phyloP scores from a whole-genome alignment of 2,113 vertebrate species.

The Serinus canaria region DNA sequence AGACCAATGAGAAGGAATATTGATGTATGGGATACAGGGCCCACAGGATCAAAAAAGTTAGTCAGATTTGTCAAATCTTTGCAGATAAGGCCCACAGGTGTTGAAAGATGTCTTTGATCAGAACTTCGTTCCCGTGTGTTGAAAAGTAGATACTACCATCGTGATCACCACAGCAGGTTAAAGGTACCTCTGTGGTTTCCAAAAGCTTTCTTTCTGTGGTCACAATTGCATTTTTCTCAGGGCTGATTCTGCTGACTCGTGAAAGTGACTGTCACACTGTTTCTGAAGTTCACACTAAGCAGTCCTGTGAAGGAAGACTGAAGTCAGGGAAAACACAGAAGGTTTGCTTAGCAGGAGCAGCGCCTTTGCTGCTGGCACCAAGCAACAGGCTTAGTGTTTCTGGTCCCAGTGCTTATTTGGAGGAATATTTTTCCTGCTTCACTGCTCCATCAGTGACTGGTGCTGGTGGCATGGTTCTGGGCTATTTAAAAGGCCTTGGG shows the following conservation, averaged over 20 bases:
- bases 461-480: background rate
- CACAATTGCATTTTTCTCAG: background rate
- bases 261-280: background rate
- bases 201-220: background rate
- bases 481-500: background rate
- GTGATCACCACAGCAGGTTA: background rate
- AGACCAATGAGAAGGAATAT: background rate
- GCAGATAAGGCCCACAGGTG: background rate
- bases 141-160: background rate
- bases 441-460: background rate
- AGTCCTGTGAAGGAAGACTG: background rate
- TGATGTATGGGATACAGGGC: background rate
- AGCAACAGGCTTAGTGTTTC: background rate
- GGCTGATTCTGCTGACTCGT: background rate
- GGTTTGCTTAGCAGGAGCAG: background rate
- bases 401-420: background rate
- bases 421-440: background rate
- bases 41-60: background rate
- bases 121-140: background rate
- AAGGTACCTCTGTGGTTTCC: background rate
- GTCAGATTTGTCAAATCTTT: background rate
- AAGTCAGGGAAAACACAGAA: background rate
- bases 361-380: background rate
- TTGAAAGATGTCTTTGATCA: background rate
- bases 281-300: background rate